These are phyloP conservation scores for Ctenoplectra terminalis DNA, from an alignment of 1,140 invertebrate species.

Conservation along the genomic window DNA sequence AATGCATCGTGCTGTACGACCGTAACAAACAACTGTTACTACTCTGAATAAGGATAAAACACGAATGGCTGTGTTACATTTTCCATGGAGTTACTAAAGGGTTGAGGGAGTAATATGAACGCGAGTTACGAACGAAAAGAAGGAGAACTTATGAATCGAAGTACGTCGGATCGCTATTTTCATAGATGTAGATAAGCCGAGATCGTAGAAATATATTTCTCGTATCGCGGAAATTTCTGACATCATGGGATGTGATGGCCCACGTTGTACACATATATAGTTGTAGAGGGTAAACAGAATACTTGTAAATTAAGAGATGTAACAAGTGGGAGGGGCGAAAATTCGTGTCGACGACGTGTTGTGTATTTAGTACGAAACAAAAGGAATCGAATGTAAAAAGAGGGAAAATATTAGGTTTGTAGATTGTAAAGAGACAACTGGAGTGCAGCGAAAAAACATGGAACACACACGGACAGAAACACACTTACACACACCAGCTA, in stretches of 20 bases:
- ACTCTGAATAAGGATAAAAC: conserved; percentile 69
- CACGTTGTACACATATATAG: conserved; percentile 56
- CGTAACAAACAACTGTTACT: conserved; percentile 57
- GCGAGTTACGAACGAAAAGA: conserved; percentile 4
- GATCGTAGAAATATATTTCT: conserved; percentile 38
- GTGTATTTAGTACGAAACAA: conserved; percentile 17
- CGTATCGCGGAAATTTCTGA: conserved; percentile 5
- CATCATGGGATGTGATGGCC: conserved; percentile 37
- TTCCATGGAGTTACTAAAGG: conserved; percentile 62
- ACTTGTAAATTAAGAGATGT: conserved; percentile 43
- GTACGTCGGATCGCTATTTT: conserved; percentile 48
- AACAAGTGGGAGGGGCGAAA: background rate
- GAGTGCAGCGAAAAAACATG: background rate
- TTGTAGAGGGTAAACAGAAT: conserved; percentile 52
- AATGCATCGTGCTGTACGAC: conserved; percentile 49
- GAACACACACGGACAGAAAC: conserved; percentile 55
- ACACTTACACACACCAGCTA: conserved; percentile 78
- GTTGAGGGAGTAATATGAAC: conserved; percentile 17
- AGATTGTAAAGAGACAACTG: background rate
- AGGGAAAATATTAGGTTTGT: too few relatives aligned
- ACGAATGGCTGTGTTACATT: conserved; percentile 75
- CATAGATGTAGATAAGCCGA: conserved; percentile 40
- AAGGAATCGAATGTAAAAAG: background rate
- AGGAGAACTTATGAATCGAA: conserved; percentile 19
- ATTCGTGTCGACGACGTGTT: conserved; percentile 49